A percentile compares a stretch with the other conserved stretches of the same genome.
phyloP scores from a whole-genome alignment of 2,797 vertebrate genomes.

The Carcharodon carcharias region DNA sequence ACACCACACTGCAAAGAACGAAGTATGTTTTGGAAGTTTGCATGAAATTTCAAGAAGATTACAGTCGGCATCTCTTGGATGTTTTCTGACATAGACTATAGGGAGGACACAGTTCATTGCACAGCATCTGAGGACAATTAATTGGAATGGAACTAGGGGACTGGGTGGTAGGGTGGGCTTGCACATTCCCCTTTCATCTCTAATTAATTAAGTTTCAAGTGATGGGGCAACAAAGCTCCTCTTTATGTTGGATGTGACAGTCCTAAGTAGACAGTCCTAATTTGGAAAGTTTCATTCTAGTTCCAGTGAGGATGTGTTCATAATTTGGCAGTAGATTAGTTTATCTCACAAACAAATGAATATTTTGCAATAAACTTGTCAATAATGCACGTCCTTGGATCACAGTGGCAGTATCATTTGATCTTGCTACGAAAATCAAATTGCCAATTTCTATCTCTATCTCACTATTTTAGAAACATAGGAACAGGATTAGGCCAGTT shows the following conservation, averaged over 20 bases:
- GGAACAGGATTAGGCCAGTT: not conserved
- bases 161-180: not conserved
- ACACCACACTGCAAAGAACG: not conserved
- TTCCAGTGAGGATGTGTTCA: not conserved
- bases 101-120: not conserved
- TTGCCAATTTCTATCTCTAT: not conserved
- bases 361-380: not conserved
- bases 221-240: not conserved
- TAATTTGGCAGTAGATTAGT: not conserved
- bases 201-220: not conserved
- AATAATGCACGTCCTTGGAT: not conserved
- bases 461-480: not conserved
- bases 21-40: constrained; percentile 31
- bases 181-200: not conserved
- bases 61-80: not conserved
- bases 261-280: not conserved
- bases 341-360: not conserved
- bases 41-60: constrained; percentile 4
- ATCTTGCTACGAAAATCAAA: not conserved
- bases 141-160: not conserved
- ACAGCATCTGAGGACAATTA: not conserved
- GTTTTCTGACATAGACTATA: not conserved
- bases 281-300: constrained; percentile 8
- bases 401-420: not conserved
- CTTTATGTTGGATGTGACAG: not conserved